phyloP scores from a whole-genome alignment of 2,888 invertebrate species.

The Alloplasta piceator region DNA sequence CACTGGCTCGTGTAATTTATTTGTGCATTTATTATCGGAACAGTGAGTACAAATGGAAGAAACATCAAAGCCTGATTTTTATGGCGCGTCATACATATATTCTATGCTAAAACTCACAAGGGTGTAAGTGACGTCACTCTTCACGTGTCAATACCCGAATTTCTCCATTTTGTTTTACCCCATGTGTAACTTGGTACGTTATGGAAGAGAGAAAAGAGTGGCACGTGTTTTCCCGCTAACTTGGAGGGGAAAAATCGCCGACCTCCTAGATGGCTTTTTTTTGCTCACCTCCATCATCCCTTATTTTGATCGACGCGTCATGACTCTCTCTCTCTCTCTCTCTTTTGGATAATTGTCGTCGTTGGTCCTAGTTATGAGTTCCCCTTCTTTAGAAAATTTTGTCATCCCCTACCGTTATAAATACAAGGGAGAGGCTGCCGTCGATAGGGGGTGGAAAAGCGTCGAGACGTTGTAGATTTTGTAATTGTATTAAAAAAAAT shows the following conservation, averaged over 20 bases:
- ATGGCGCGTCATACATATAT: not conserved
- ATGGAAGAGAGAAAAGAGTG: slow-evolving; percentile 51
- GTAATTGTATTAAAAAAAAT: no score
- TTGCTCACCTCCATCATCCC: slow-evolving; percentile 47
- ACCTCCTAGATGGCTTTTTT: slow-evolving; percentile 7
- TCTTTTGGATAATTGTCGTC: slow-evolving; percentile 43
- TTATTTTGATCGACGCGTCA: slow-evolving; percentile 50
- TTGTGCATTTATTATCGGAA: slow-evolving; percentile 57
- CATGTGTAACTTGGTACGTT: not conserved
- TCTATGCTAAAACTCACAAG: not conserved
- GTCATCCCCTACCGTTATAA: slow-evolving; percentile 30
- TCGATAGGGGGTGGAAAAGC: no score
- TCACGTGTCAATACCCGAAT: slow-evolving; percentile 48
- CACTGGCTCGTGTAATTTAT: slow-evolving; percentile 59
- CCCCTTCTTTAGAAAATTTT: slow-evolving; percentile 25
- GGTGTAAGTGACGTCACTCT: slow-evolving; percentile 3
- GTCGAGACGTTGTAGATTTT: no score
- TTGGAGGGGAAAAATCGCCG: slow-evolving; percentile 23
- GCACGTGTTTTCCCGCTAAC: slow-evolving; percentile 63
- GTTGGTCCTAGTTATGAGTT: slow-evolving; percentile 36
- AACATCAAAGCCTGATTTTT: slow-evolving; percentile 27
- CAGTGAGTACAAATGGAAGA: slow-evolving; percentile 15
- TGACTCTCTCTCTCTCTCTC: slow-evolving; percentile 28
- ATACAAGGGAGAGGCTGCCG: not conserved
- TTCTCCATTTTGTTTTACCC: no score